These are phyloP conservation scores for Neelides folsomi DNA, from an alignment of 2,888 invertebrate species.

Conservation along the genomic window DNA sequence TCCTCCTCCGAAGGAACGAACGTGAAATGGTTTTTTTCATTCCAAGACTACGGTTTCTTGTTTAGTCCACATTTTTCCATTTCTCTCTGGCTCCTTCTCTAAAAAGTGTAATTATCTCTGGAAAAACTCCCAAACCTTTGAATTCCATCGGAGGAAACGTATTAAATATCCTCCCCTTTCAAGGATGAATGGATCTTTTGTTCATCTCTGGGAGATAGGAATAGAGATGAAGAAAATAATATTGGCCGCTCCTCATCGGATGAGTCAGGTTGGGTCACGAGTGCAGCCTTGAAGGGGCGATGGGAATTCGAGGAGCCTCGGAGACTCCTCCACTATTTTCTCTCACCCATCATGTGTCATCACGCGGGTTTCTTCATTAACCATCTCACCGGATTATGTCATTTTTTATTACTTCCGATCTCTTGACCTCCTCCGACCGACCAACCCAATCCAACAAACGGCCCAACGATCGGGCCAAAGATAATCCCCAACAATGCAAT, in stretches of 20 bases:
- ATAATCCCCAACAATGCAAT: too few relatives aligned
- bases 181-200: slow-evolving; percentile 30
- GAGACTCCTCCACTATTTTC: not conserved
- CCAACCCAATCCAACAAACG: too few relatives aligned
- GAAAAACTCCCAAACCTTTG: slow-evolving; percentile 21
- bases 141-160: slow-evolving; percentile 19
- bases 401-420: slow-evolving; percentile 29
- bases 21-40: too few relatives aligned
- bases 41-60: too few relatives aligned
- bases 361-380: too few relatives aligned
- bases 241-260: not conserved
- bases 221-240: slow-evolving; percentile 1
- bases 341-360: slow-evolving; percentile 13
- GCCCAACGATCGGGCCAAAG: too few relatives aligned
- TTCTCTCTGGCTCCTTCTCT: slow-evolving; percentile 8
- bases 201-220: slow-evolving; percentile 18
- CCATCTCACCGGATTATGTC: slow-evolving; percentile 15
- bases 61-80: too few relatives aligned
- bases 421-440: slow-evolving; percentile 12
- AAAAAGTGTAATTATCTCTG: slow-evolving; percentile 29
- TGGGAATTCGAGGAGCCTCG: too few relatives aligned
- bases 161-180: slow-evolving; percentile 29
- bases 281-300: too few relatives aligned
- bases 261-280: too few relatives aligned
- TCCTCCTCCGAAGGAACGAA: too few relatives aligned